A percentile compares a stretch with the other conserved stretches of the same genome.
Evolutionary conservation across 1,140 invertebrate species (phyloP).

Genomic region (Bilobella aurantiaca): DNA sequence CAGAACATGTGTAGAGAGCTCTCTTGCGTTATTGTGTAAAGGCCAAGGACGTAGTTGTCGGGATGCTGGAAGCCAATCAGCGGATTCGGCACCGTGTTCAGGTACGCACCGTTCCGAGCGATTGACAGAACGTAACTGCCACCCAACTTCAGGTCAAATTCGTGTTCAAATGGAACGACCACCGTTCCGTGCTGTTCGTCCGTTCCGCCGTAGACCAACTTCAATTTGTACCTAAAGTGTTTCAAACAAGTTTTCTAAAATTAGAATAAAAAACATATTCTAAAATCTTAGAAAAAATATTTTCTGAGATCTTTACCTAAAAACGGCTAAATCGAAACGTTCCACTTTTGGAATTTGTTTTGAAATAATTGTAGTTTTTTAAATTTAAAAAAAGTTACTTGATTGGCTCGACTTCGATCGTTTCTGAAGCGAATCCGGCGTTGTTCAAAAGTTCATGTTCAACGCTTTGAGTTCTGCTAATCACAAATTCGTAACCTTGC

Average conservation of each 20-base stretch:
- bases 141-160: not conserved
- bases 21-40: slow-evolving; percentile 17
- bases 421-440: not conserved
- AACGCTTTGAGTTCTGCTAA: not conserved
- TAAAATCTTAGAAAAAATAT: no score
- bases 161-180: not conserved
- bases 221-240: not conserved
- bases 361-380: no score
- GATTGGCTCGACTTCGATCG: not conserved
- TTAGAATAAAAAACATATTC: not conserved
- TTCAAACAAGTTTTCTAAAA: not conserved
- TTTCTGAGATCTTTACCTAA: no score
- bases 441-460: not conserved
- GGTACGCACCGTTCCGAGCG: slow-evolving; percentile 5
- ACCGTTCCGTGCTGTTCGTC: not conserved
- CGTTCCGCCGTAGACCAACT: not conserved
- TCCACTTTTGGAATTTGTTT: no score
- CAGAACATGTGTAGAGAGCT: slow-evolving; percentile 32
- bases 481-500: not conserved
- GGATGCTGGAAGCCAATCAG: not conserved
- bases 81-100: not conserved
- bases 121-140: slow-evolving; percentile 12
- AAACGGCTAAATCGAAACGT: no score
- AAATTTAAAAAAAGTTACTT: no score
- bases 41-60: not conserved